Conservation (phyloP, 2,113 vertebrate species). For the Porphyrio hochstetteri region DNA sequence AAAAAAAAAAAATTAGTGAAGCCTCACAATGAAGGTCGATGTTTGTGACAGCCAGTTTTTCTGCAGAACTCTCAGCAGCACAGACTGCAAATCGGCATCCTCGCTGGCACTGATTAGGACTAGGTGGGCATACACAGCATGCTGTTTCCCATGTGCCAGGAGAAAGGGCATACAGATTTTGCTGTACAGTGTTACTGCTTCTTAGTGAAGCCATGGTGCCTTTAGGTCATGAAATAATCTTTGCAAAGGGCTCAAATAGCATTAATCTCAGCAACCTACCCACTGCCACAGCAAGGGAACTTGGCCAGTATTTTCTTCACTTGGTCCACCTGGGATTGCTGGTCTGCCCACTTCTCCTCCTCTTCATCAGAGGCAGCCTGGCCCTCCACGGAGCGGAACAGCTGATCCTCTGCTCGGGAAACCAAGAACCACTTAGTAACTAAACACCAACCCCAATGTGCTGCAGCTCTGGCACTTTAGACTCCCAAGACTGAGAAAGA, state of each 20-base stretch:
- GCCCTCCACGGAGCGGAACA: constrained; percentile 90
- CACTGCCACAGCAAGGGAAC: constrained; percentile 79
- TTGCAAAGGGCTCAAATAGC: background rate
- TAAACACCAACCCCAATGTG: background rate
- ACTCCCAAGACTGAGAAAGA: background rate
- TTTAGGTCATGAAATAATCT: background rate
- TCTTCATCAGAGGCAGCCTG: constrained; percentile 93
- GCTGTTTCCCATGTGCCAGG: accelerated
- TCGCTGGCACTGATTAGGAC: background rate
- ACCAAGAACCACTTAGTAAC: background rate
- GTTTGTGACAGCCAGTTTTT: background rate
- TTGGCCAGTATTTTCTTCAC: constrained; percentile 70
- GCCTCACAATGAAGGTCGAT: background rate
- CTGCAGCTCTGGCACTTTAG: background rate
- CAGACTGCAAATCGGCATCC: no score
- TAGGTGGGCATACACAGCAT: background rate
- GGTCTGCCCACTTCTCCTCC: constrained; percentile 80
- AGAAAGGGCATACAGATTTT: background rate
- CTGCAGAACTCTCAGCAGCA: background rate
- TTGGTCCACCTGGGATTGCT: constrained; percentile 66
- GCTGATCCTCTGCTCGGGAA: constrained; percentile 83
- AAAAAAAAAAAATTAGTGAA: background rate
- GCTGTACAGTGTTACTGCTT: background rate
- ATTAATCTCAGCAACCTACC: constrained; percentile 68
- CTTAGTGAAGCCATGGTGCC: background rate